Percentiles rank a stretch among this genome's conserved stretches.
phyloP scores from a whole-genome alignment of 2,888 invertebrate genomes.

The Megamerina dolium region DNA sequence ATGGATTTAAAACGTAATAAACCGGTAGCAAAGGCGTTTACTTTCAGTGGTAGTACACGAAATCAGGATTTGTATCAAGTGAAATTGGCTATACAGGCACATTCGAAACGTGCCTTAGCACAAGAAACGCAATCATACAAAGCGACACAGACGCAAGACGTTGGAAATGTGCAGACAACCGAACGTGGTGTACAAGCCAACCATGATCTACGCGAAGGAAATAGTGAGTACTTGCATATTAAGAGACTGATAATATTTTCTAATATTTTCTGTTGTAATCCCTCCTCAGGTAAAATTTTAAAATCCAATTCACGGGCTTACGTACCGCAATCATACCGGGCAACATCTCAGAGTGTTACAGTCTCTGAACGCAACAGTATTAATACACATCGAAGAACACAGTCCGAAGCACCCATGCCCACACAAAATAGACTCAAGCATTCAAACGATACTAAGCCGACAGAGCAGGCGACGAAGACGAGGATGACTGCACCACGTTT shows the following conservation, averaged over 20 bases:
- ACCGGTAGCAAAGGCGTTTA: slow-evolving; percentile 42
- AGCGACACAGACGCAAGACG: slow-evolving; percentile 43
- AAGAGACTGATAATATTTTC: background rate
- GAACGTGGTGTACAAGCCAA: slow-evolving; percentile 44
- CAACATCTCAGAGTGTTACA: slow-evolving; percentile 30
- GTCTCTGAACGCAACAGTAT: slow-evolving; percentile 30
- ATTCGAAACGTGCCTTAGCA: slow-evolving; percentile 45
- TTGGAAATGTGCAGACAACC: slow-evolving; percentile 33
- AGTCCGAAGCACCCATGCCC: slow-evolving; percentile 42
- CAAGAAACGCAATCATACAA: slow-evolving; percentile 44
- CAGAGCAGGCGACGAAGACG: slow-evolving; percentile 9
- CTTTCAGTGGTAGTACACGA: slow-evolving; percentile 45
- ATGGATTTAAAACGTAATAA: slow-evolving; percentile 44
- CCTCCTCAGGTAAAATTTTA: slow-evolving; percentile 35
- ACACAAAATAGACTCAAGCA: slow-evolving; percentile 11
- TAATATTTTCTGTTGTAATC: background rate
- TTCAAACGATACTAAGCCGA: slow-evolving; percentile 5
- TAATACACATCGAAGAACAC: slow-evolving; percentile 42
- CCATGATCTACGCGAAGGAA: slow-evolving; percentile 38
- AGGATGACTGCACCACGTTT: slow-evolving; percentile 24
- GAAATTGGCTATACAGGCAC: slow-evolving; percentile 49
- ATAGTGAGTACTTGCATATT: slow-evolving; percentile 27
- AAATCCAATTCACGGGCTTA: slow-evolving; percentile 45
- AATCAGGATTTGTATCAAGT: slow-evolving; percentile 50
- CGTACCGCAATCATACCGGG: slow-evolving; percentile 37